Conservation (phyloP, 2,797 vertebrate genomes). For the Melanotaenia maccullochi region DNA sequence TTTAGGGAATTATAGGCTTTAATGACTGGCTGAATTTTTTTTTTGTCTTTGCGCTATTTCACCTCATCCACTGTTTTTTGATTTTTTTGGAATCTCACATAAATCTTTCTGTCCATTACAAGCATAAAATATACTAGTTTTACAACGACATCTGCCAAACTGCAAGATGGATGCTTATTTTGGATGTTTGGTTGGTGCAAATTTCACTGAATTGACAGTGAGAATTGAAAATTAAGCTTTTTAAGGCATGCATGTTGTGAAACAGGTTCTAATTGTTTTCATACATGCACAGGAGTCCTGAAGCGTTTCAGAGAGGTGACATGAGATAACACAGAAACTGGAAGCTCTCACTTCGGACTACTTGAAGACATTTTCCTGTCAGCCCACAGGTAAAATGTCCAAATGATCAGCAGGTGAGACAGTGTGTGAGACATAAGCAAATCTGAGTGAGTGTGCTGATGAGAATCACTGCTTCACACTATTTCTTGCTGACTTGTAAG, state of each 20-base stretch:
- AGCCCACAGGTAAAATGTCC: not conserved
- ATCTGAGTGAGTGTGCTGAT: not conserved
- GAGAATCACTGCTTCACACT: not conserved
- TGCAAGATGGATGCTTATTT: not conserved
- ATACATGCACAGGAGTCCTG: not conserved
- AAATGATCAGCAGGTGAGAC: not conserved
- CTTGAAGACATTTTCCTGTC: not conserved
- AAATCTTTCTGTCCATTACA: not conserved
- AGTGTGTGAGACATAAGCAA: not conserved
- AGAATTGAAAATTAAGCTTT: not conserved
- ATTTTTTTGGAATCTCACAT: not conserved
- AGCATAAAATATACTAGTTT: not conserved
- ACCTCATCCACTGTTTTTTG: not conserved
- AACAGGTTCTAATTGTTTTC: not conserved
- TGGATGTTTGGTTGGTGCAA: not conserved
- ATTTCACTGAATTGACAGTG: not conserved
- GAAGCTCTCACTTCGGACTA: not conserved
- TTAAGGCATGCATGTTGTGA: not conserved
- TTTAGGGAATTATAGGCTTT: conserved; percentile 18
- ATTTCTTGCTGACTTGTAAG: not conserved
- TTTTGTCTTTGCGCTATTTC: not conserved
- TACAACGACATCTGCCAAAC: not conserved
- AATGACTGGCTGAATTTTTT: conserved; percentile 11
- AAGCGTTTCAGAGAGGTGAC: not conserved
- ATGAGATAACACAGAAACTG: not conserved